Evolutionary conservation across 2,113 vertebrate species (phyloP), one percentile per base, ranked within the genome.

Genomic region (Onychostoma macrolepis): DNA sequence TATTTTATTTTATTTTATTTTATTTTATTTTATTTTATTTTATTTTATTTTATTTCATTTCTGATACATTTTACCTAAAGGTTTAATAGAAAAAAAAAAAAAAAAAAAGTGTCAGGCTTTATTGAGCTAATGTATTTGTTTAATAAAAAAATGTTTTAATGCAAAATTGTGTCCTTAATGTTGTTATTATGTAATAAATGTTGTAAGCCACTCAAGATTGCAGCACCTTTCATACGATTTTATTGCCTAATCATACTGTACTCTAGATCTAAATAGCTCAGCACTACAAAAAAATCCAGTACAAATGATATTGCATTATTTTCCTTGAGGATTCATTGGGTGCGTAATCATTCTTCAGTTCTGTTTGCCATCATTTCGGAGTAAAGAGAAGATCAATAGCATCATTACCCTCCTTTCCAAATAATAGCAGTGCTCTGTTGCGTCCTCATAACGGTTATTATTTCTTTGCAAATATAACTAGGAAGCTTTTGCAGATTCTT

Each of bases 381-480:
- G 21, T 45, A 28, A 53, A 78, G 56, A 11, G 10, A 74, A 41
- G 69, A 72, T 72, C 9, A 12, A 74, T n/a, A 6, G 38, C 28
- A 56, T 36, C 48, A 13, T 24, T 38, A 38, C 50, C 28, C 9
- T 79, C 50, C 58, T 36, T 80, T 58, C 33, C 30, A 58, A 80
- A 80, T n/a, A 38, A 13, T 4, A 10, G 45, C 45, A 33, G 28
- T 48, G 74, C 74, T 50, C n/a, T 48, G 26, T 41, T n/a, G 11
- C 2, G 7, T 80, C 50, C 11, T 80, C 30, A 38, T 4, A 50
- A 79, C 21, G 6, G 4, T 43, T 36, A 21, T 77, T 58, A 45
- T 63, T 76, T 83, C 12, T 71, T 80, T 45, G 79, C 26, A 71
- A 74, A 82, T 48, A 76, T 65, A 78, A 26, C 53, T 36, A 65